Percentiles rank a stretch among this genome's conserved stretches.
Conservation (phyloP, 2,888 invertebrate species). For the Athrips mouffetella region DNA sequence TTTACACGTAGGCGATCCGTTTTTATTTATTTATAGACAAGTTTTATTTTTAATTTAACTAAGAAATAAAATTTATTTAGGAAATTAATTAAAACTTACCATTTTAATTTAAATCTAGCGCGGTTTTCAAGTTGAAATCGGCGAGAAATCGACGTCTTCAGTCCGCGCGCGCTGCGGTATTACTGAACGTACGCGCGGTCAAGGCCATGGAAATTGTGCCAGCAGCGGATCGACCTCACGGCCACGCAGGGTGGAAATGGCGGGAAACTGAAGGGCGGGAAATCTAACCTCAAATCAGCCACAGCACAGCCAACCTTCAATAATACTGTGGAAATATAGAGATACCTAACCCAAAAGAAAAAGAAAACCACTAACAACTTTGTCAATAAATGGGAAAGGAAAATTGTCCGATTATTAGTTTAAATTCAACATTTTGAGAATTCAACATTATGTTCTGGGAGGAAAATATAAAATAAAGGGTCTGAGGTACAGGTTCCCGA, state of each 20-base stretch:
- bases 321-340: too few relatives aligned
- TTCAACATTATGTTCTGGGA: too few relatives aligned
- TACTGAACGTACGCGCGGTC: conserved; percentile 66
- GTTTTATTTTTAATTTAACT: not conserved
- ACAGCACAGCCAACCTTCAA: too few relatives aligned
- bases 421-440: too few relatives aligned
- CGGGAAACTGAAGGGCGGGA: conserved; percentile 25
- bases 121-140: conserved; percentile 31
- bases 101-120: conserved; percentile 45
- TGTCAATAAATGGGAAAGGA: too few relatives aligned
- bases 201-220: conserved; percentile 71
- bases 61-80: conserved; percentile 9
- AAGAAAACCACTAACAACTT: too few relatives aligned
- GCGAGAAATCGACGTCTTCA: conserved; percentile 28
- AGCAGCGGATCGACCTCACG: conserved; percentile 58
- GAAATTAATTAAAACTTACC: conserved; percentile 46
- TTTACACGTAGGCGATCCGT: not conserved
- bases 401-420: too few relatives aligned
- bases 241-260: conserved; percentile 37
- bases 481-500: too few relatives aligned
- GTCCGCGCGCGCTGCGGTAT: conserved; percentile 50
- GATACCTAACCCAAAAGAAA: too few relatives aligned
- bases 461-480: too few relatives aligned
- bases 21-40: not conserved
- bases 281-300: not conserved